Evolutionary conservation across 2,797 vertebrate genomes (phyloP).

Genomic region (Enteromius paludinosus): DNA sequence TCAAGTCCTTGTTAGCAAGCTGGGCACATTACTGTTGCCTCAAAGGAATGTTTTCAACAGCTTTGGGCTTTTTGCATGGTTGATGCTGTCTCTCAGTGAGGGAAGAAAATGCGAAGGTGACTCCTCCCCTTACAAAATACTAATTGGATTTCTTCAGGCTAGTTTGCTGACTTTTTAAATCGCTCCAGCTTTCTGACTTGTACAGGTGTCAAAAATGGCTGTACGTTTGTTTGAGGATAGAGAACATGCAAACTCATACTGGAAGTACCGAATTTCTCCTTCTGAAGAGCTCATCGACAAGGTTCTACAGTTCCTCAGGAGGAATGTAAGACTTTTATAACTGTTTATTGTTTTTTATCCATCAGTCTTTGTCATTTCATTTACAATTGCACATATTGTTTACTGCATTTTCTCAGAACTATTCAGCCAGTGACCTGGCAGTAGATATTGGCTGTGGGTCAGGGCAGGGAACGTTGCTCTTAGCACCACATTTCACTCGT

Average conservation of each 20-base stretch:
- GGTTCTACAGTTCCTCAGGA: slow-evolving; percentile 75
- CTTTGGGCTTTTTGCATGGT: not conserved
- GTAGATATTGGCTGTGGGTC: slow-evolving; percentile 78
- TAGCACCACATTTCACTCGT: slow-evolving; percentile 77
- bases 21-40: not conserved
- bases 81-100: not conserved
- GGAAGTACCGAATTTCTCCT: slow-evolving; percentile 79
- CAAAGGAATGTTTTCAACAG: slow-evolving; percentile 7
- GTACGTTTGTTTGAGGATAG: slow-evolving; percentile 78
- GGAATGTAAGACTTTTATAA: slow-evolving; percentile 70
- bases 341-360: not conserved
- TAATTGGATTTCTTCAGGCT: too few relatives aligned
- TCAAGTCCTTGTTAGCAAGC: slow-evolving; percentile 11
- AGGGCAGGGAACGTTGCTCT: slow-evolving; percentile 72
- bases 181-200: not conserved
- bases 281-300: slow-evolving; percentile 72
- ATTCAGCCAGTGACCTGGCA: slow-evolving; percentile 55
- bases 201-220: slow-evolving; percentile 20
- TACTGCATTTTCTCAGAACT: slow-evolving; percentile 49
- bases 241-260: slow-evolving; percentile 75
- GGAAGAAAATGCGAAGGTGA: not conserved
- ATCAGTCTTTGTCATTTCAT: not conserved
- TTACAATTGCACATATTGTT: not conserved
- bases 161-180: not conserved
- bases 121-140: not conserved